Conservation (phyloP, 2,888 invertebrate species). For the Lithophane ornitopus region DNA sequence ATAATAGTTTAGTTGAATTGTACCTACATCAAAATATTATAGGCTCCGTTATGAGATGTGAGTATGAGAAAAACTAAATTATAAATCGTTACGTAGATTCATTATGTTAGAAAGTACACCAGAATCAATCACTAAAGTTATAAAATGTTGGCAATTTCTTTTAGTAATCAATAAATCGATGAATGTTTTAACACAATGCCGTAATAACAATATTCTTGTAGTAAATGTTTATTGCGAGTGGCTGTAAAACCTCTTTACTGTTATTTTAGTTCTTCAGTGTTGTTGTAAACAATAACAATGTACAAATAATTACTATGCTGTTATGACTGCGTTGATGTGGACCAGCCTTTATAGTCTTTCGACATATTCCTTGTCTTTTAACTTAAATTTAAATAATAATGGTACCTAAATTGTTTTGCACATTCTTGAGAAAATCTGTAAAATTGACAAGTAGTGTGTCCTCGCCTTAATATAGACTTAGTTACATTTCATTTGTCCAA, state of each 20-base stretch:
- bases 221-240: conserved; percentile 39
- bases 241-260: conserved; percentile 45
- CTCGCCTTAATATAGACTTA: neutral
- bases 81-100: neutral
- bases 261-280: conserved; percentile 17
- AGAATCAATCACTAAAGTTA: conserved; percentile 5
- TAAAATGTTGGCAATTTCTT: conserved; percentile 25
- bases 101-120: neutral
- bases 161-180: conserved; percentile 28
- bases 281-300: conserved; percentile 29
- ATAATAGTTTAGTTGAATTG: neutral
- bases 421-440: neutral
- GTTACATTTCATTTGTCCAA: neutral
- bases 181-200: conserved; percentile 36
- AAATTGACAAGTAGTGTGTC: neutral
- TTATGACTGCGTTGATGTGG: conserved; percentile 11
- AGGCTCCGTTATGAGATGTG: no score
- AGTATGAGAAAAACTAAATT: neutral
- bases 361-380: conserved; percentile 11
- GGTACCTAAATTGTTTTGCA: conserved; percentile 2
- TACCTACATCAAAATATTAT: no score
- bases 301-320: conserved; percentile 18
- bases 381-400: conserved; percentile 32
- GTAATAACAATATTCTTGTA: conserved; percentile 38
- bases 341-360: conserved; percentile 21